Evolutionary conservation across 2,888 invertebrate genomes (phyloP), one percentile per base, ranked within the genome.

Genomic region (Strigamia crassipes): DNA sequence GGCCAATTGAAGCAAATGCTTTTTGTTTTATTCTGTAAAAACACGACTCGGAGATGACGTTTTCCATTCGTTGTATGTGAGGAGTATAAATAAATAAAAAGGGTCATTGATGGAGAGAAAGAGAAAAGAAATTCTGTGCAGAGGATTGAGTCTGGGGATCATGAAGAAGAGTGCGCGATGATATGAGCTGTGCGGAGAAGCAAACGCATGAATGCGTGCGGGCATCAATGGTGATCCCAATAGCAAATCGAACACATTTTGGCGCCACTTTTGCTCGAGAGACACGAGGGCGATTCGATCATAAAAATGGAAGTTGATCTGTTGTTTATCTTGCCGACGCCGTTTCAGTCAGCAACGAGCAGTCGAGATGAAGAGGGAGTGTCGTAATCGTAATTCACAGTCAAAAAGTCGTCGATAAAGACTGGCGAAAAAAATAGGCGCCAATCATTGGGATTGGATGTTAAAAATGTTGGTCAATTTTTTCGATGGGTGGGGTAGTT

Each of bases 171-270:
- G 23, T 21, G 21, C 21, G 61, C 18, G 61, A 66, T 66, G n/a
- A 66, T 66, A 66, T 18, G 61, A 66, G 61, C 21, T 21, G 61
- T 66, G 61, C 18, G 61, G 61, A 18, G 61, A 66, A 66, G 61
- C 61, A 23, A 66, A 66, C 61, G 61, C 61, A 66, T 66, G 61
- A 66, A 18, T 18, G 61, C 61, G 61, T 21, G 23, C 61, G 21
- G 61, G 61, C 61, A 66, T 66, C 61, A 66, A 66, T 66, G 61
- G 61, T 66, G 61, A 66, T 66, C 61, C 61, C 61, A 66, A 66
- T 66, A 66, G 61, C 61, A 66, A 66, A 66, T 66, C 61, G 61
- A 66, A 66, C 61, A 18, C 61, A 66, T 66, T 66, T 66, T 66
- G 61, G 21, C 61, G 61, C 61, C 61, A 66, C 61, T 66, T 66